phyloP scores from a whole-genome alignment of 2,797 vertebrate genomes.

The Aselliscus stoliczkanus region DNA sequence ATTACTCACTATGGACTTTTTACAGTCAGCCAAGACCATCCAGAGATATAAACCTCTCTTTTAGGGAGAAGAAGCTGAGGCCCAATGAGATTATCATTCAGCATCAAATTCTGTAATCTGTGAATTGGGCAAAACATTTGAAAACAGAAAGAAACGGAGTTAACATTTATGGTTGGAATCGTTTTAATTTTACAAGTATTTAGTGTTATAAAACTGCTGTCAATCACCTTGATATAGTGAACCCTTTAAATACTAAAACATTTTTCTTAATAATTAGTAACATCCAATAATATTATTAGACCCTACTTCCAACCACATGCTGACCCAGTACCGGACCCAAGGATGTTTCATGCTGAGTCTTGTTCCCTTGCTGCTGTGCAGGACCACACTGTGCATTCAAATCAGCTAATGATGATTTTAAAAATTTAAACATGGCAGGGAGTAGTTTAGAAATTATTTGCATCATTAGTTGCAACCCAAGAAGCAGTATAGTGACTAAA shows the following conservation, averaged over 20 bases:
- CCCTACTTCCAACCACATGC: neutral
- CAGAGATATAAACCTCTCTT: neutral
- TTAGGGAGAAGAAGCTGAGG: neutral
- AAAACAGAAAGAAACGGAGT: neutral
- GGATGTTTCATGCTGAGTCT: neutral
- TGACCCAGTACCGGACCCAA: neutral
- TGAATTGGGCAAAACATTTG: neutral
- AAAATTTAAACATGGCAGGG: neutral
- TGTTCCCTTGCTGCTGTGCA: neutral
- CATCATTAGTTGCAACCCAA: neutral
- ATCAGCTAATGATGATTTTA: neutral
- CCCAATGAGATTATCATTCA: neutral
- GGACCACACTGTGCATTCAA: neutral
- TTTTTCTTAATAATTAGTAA: constrained; percentile 21
- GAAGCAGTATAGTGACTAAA: neutral
- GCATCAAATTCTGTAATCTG: neutral
- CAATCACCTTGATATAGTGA: neutral
- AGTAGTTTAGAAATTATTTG: neutral
- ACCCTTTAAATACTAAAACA: neutral
- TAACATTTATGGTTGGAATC: neutral
- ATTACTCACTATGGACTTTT: neutral
- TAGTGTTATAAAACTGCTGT: neutral
- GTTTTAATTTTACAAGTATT: constrained; percentile 17
- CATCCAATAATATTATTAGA: neutral
- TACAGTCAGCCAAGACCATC: neutral